Percentiles rank a stretch among this genome's conserved stretches.
Conservation (phyloP, 2,888 invertebrate genomes). For the Dendrolimus houi region DNA sequence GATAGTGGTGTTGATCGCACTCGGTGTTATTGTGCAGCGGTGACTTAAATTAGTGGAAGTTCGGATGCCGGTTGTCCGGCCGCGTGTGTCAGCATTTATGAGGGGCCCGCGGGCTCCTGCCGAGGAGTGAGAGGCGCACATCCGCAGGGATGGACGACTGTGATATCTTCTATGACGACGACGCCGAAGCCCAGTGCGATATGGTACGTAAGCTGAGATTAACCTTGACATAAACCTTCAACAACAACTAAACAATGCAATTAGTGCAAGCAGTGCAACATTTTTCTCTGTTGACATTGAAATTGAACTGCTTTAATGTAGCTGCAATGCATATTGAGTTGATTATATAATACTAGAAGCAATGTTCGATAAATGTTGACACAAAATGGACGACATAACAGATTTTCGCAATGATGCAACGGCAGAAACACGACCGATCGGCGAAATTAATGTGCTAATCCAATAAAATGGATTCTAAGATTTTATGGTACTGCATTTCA, state of each 20-base stretch:
- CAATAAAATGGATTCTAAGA: no score
- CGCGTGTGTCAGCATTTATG: constrained; percentile 51
- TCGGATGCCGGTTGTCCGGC: constrained; percentile 73
- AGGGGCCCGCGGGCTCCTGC: constrained; percentile 55
- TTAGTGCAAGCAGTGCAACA: constrained; percentile 8
- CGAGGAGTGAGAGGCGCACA: constrained; percentile 47
- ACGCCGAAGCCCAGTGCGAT: constrained; percentile 68
- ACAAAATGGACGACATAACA: constrained; percentile 33
- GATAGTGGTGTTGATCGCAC: constrained; percentile 33
- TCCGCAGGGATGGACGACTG: constrained; percentile 71
- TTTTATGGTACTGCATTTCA: neutral
- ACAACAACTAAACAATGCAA: constrained; percentile 18
- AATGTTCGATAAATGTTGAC: constrained; percentile 6
- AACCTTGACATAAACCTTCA: constrained; percentile 28
- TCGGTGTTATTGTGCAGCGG: constrained; percentile 32
- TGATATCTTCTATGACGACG: constrained; percentile 73
- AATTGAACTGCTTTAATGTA: constrained; percentile 2
- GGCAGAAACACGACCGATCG: neutral
- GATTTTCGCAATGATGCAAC: constrained; percentile 22
- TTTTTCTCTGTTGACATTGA: constrained; percentile 10
- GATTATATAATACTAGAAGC: constrained; percentile 7
- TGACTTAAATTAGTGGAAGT: constrained; percentile 34
- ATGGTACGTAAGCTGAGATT: constrained; percentile 51
- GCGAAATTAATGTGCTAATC: neutral
- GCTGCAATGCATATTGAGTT: constrained; percentile 2